These are phyloP conservation scores for Agrochola macilenta DNA, from an alignment of 2,888 invertebrate species.

Conservation along the genomic window DNA sequence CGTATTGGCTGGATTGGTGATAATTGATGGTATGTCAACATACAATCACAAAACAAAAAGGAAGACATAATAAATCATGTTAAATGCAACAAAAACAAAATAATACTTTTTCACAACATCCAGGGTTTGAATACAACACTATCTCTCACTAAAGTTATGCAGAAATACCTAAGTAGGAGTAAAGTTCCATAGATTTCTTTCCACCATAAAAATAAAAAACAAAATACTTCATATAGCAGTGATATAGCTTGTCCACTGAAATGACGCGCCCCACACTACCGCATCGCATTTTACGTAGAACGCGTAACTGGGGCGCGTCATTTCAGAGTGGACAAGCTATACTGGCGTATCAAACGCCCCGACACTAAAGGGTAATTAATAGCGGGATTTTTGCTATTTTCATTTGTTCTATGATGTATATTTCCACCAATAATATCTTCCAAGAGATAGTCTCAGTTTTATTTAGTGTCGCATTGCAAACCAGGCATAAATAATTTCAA, in stretches of 20 bases:
- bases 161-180: not conserved
- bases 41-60: not conserved
- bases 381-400: too few species aligned
- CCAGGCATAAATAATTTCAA: not conserved
- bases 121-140: not conserved
- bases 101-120: conserved; percentile 19
- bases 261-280: too few species aligned
- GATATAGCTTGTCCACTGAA: not conserved
- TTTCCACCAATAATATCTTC: not conserved
- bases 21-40: not conserved
- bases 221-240: not conserved
- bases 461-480: not conserved
- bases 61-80: conserved; percentile 6
- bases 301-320: too few species aligned
- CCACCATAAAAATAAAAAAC: not conserved
- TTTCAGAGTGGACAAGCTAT: too few species aligned
- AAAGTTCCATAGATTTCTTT: too few species aligned
- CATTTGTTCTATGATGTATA: too few species aligned
- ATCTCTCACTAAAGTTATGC: not conserved
- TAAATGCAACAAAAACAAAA: not conserved
- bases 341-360: not conserved
- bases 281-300: too few species aligned
- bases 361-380: too few species aligned
- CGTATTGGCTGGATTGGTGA: not conserved
- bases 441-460: not conserved